Percentiles rank a stretch among this genome's conserved stretches.
phyloP scores from a whole-genome alignment of 2,797 vertebrate species.

The Hydrophis major region DNA sequence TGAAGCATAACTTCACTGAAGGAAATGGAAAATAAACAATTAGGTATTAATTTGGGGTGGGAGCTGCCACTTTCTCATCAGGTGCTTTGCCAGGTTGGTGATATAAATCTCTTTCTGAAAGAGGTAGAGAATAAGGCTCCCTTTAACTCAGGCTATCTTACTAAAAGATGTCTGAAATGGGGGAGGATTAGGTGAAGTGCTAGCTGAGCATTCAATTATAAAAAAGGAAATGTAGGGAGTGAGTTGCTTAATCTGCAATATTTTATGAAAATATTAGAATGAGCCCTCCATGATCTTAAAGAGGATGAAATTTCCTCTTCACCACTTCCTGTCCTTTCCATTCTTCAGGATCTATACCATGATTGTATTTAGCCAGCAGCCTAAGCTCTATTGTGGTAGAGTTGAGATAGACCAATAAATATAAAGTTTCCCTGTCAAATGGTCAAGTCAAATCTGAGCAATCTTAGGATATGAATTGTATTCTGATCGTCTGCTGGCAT shows the following conservation, averaged over 20 bases:
- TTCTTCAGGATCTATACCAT: neutral
- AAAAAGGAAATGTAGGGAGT: neutral
- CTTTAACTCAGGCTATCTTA: neutral
- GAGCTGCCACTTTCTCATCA: neutral
- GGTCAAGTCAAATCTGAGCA: neutral
- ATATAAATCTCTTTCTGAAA: neutral
- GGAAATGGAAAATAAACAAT: conserved; percentile 20
- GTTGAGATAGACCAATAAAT: neutral
- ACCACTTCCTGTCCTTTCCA: neutral
- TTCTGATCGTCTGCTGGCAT: neutral
- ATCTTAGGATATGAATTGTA: neutral
- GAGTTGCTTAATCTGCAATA: neutral
- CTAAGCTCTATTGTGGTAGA: neutral
- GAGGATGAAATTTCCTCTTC: neutral
- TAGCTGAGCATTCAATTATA: neutral
- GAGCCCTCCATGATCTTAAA: neutral
- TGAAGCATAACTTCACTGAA: conserved; percentile 6
- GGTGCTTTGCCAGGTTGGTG: neutral
- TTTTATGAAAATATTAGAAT: neutral
- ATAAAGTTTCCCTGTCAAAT: neutral
- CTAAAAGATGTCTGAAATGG: neutral
- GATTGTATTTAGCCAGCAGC: neutral
- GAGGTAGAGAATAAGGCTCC: neutral
- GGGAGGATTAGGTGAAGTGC: neutral
- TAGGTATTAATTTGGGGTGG: conserved; percentile 1